Base-by-base conservation (phyloP, 2,797 vertebrate species). In the Brachyalestes nurse region DNA sequence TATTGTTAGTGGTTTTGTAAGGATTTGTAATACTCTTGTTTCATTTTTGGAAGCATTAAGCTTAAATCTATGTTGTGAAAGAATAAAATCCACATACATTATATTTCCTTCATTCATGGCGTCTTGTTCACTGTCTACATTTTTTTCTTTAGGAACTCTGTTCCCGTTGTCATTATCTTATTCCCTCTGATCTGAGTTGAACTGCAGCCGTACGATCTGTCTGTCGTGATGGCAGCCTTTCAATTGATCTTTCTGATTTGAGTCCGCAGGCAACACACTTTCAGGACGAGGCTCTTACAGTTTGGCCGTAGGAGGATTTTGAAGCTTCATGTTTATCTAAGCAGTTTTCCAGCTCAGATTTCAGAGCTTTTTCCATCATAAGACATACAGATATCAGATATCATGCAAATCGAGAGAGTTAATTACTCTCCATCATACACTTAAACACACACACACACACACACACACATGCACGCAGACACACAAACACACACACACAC, bases 151-250 rank as follows among this genome's bases (percentile, higher is more conserved):
- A n/a, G 45, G 13, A 13, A 34, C 19, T 49, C 47, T 23, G 42
- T 51, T 45, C 21, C 34, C 69, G 53, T 53, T 16, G 53, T 72
- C 17, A 72, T 72, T 72, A 72, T 55, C 40, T 45, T 19, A 45
- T 66, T n/a, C 2, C 64, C 51, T 55, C 17, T 34, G 28, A 55
- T 21, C 21, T 28, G 28, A 72, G 38, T 19, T 72, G 3, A 72
- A 49, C 70, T 72, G 17, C 21, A 38, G 16, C 16, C 12, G 9
- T 34, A 10, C 55, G 28, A 14, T 25, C 67, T 49, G 67, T 55
- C 49, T 72, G 25, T 9, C 49, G n/a, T 34, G 14, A 7, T 71
- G 69, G 49, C 67, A 70, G 45, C 28, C 28, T 34, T 40, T 40
- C 38, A 66, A 66, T 17, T 42, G 45, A 47, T 6, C 1, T 47